These are phyloP conservation scores for Opisthocomus hoazin DNA, from an alignment of 2,113 vertebrate genomes.

Conservation along the genomic window DNA sequence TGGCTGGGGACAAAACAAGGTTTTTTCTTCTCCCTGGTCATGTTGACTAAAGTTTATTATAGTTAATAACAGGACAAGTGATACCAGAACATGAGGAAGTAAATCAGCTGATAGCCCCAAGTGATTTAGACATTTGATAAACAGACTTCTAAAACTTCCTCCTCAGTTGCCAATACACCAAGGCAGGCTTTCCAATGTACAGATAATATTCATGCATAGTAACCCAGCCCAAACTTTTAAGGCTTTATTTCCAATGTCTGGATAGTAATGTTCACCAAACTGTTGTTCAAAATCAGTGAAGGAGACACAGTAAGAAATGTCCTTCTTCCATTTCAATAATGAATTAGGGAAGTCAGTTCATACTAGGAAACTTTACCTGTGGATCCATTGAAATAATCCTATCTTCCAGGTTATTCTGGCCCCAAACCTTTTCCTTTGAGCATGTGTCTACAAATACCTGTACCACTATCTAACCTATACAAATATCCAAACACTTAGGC, in stretches of 20 bases:
- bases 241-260: not conserved
- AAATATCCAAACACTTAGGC: not conserved
- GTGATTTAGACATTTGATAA: not conserved
- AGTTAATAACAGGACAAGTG: not conserved
- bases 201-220: not conserved
- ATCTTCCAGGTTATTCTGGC: not conserved
- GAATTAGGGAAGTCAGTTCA: not conserved
- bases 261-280: not conserved
- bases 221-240: not conserved
- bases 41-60: not conserved
- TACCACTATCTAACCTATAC: not conserved
- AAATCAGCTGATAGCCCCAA: not conserved
- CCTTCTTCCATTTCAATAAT: not conserved
- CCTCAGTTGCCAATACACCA: not conserved
- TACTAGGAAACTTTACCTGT: not conserved
- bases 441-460: not conserved
- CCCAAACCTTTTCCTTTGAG: not conserved
- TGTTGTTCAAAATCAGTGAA: not conserved
- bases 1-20: not conserved
- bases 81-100: not conserved
- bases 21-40: not conserved
- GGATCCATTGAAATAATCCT: not conserved
- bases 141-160: not conserved
- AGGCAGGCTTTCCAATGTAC: not conserved
- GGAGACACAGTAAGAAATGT: not conserved